Evolutionary conservation across 2,888 invertebrate species (phyloP), one percentile per base, ranked within the genome.

Genomic region (Heliconius hortense): DNA sequence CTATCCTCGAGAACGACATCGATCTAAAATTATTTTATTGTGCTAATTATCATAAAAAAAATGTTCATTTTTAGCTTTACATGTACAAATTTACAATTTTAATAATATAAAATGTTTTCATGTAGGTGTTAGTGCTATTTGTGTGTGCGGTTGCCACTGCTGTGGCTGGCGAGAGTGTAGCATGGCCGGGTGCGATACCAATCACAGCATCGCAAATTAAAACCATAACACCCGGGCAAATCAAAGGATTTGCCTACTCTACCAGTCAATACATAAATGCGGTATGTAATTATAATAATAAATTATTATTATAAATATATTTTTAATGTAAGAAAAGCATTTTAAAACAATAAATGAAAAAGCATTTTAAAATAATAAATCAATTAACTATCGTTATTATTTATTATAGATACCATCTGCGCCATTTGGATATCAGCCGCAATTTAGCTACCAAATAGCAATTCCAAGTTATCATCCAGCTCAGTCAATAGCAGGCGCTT

Each of bases 241-340:
- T 91, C 1, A 90, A 89, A 78, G 84, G 86, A 28, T 88, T 89
- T 21, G 89, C 88, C 0, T 93, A 89, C 80, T 90, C 93, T 13
- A 88, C 90, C 35, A 86, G 91, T 21, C 92, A 92, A 79, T 92
- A 89, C 68, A 89, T 93, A 74, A 91, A 91, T 77, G 80, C 90
- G 80, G 93, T 93, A 83, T 86, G 87, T 82, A 43, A 43, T 53
- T 53, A 2, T 71, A 18, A 53, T 21, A 35, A 26, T 60, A 21
- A 35, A 35, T 35, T 10, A 35, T 35, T 35, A 5, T 64, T 60
- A 60, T 56, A 13, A 43, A n/a, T 56, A 5, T 26, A 60, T 26
- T 7, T 26, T 26, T 15, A 60, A 5, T 18, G 1, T 60, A 28
- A 60, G 13, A 26, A 60, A 26, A 13, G 2, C 15, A 60, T 26